These are phyloP conservation scores for Hylomyscus alleni DNA, from an alignment of 2,797 vertebrate species.

Conservation along the genomic window DNA sequence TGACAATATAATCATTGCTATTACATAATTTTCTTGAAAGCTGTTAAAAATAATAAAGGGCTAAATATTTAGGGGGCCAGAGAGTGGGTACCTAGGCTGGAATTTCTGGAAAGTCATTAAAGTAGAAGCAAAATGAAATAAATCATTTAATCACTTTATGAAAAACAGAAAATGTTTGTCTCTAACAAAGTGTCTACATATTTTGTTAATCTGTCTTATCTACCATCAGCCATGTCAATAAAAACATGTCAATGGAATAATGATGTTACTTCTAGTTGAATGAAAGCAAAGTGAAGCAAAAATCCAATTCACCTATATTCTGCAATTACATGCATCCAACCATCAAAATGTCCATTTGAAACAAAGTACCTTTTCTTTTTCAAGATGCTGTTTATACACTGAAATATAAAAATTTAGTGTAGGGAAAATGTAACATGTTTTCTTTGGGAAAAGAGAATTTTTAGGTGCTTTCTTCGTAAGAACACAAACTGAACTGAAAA, in stretches of 20 bases:
- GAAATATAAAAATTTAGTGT: conserved; percentile 11
- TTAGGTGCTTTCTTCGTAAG: not conserved
- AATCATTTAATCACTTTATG: conserved; percentile 43
- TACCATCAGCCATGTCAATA: not conserved
- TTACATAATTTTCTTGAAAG: not conserved
- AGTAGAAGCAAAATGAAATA: conserved; percentile 41
- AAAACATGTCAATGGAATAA: conserved; percentile 55
- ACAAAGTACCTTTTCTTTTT: not conserved
- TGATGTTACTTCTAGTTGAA: conserved; percentile 63
- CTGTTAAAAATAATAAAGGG: not conserved
- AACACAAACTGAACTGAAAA: not conserved
- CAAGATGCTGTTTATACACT: not conserved
- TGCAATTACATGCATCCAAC: not conserved
- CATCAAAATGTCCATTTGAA: not conserved
- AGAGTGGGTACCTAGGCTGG: not conserved
- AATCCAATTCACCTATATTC: conserved; percentile 21
- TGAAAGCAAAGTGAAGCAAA: not conserved
- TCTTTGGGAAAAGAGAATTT: not conserved
- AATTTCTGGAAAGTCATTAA: not conserved
- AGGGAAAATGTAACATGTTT: not conserved
- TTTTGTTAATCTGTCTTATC: conserved; percentile 63
- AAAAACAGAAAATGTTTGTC: conserved; percentile 12
- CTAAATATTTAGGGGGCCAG: not conserved
- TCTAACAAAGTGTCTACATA: conserved; percentile 44
- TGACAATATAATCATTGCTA: not conserved